Conservation (phyloP, 2,888 invertebrate species). For the Geotrupes spiniger region DNA sequence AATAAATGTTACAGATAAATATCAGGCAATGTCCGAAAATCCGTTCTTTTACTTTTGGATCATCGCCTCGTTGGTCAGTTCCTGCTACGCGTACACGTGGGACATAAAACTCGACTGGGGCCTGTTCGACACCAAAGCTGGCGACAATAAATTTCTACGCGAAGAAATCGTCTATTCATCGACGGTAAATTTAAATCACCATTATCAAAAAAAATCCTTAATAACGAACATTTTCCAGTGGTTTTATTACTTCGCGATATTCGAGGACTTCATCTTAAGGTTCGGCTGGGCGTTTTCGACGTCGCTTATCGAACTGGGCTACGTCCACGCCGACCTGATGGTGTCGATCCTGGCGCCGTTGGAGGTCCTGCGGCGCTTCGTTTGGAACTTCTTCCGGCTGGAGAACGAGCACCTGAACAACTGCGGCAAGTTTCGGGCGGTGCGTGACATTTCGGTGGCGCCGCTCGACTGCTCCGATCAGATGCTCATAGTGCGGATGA, state of each 20-base stretch:
- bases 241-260: slow-evolving; percentile 94
- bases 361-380: slow-evolving; percentile 87
- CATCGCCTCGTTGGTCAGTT: slow-evolving; percentile 77
- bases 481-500: slow-evolving; percentile 85
- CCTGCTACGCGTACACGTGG: slow-evolving; percentile 96
- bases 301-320: slow-evolving; percentile 74
- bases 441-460: slow-evolving; percentile 94
- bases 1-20: slow-evolving; percentile 23
- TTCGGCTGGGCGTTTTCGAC: slow-evolving; percentile 93
- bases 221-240: slow-evolving; percentile 57
- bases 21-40: slow-evolving; percentile 60
- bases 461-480: slow-evolving; percentile 93
- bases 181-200: slow-evolving; percentile 57
- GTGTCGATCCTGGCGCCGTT: slow-evolving; percentile 78
- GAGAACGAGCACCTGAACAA: slow-evolving; percentile 99
- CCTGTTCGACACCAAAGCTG: slow-evolving; percentile 84
- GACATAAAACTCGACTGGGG: slow-evolving; percentile 99
- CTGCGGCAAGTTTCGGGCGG: slow-evolving; percentile 98
- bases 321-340: slow-evolving; percentile 77
- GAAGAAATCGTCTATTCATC: slow-evolving; percentile 96
- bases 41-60: slow-evolving; percentile 92
- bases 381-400: slow-evolving; percentile 99
- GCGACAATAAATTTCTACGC: slow-evolving; percentile 85
- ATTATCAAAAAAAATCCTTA: background rate
- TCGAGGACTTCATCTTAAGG: slow-evolving; percentile 90